Evolutionary conservation across 2,113 vertebrate species (phyloP).

Genomic region (Etia nguti): DNA sequence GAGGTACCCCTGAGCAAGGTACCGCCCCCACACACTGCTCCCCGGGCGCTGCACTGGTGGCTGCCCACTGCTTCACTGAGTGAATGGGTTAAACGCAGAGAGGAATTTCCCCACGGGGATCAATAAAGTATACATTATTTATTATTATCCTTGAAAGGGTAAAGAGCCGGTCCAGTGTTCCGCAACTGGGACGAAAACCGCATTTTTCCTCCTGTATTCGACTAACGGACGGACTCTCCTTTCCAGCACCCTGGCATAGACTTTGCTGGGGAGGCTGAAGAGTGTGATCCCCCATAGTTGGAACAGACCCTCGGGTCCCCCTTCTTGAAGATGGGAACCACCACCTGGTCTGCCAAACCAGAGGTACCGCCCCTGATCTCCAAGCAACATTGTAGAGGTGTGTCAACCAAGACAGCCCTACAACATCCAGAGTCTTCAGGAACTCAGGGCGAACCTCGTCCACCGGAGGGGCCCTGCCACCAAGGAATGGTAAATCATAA

Average conservation of each 20-base stretch:
- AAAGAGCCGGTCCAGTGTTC: background rate
- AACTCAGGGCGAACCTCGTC: too few species aligned
- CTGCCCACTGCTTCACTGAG: too few species aligned
- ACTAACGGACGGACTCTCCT: background rate
- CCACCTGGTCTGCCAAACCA: background rate
- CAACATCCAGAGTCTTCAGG: background rate
- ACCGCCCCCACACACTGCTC: too few species aligned
- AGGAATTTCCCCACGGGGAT: too few species aligned
- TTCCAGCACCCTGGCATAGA: background rate
- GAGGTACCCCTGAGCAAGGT: too few species aligned
- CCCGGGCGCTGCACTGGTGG: too few species aligned
- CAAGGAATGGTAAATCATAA: background rate
- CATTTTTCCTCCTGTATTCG: background rate
- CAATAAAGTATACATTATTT: too few species aligned
- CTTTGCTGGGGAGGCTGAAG: background rate
- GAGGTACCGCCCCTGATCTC: accelerated
- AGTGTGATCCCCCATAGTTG: background rate
- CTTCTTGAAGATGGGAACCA: background rate
- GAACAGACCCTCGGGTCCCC: background rate
- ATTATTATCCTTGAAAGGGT: background rate
- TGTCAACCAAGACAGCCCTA: background rate
- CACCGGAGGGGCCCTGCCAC: background rate
- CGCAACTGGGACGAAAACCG: accelerated
- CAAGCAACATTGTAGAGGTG: too few species aligned
- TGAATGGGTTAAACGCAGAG: too few species aligned